Evolutionary conservation across 2,113 vertebrate species (phyloP), one percentile per base, ranked within the genome.

Genomic region (Chaetodon trifascialis): DNA sequence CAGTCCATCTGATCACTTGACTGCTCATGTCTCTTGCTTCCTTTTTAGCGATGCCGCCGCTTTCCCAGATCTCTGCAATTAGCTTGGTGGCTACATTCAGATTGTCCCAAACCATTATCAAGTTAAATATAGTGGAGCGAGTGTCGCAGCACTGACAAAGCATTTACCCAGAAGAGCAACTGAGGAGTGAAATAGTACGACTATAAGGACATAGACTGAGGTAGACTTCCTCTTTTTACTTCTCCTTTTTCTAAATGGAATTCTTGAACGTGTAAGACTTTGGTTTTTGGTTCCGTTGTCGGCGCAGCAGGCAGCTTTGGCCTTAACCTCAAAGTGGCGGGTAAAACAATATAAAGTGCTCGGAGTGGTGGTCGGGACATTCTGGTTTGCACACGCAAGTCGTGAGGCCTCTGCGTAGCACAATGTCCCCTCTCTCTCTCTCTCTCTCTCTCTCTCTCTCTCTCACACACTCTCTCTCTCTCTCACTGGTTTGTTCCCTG

Each of bases 401-500:
- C 40, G 36, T 62, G 87, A 81, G 87, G 82, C 80, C 83, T 83
- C 80, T 56, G 63, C 83, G 78, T 71, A 89, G 84, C 82, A 87
- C 86, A 90, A 88, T 91, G 84, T 88, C 86, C 84, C 60, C 79
- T 16, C 16, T 30, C 68, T 71, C 49, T 38, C 52, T 54, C 74
- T 49, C 30, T 21, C 17, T 49, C 42, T 38, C 30, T 17, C 58
- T 12, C 75, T 59, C 76, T 52, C 70, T 46, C 40, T 49, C 64
- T 4, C 75, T 49, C 68, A 56, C 78, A 49, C 60, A 73, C 60
- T 71, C 76, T 79, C 86, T 30, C 80, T 68, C 85, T 83, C 86
- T 79, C 79, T 79, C 85, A 64, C 90, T 88, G 81, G 81, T 90
- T 78, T 90, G 89, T 92, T 91, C 92, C 91, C 92, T 94, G 92